These are phyloP conservation scores for Tetrao urogallus DNA, from an alignment of 2,113 vertebrate genomes.

Conservation along the genomic window DNA sequence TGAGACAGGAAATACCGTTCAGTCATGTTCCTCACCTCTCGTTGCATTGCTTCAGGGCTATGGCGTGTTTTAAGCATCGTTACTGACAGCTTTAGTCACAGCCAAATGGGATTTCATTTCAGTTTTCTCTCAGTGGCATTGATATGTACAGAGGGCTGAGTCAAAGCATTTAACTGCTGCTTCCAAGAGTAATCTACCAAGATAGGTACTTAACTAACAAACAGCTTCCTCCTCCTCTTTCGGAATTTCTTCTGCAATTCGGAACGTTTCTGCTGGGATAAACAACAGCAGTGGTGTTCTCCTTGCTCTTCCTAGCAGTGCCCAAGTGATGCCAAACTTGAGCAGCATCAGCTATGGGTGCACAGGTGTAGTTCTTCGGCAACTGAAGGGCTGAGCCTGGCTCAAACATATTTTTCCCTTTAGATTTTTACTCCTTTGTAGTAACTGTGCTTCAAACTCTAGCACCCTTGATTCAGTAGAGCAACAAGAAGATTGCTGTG, in stretches of 20 bases:
- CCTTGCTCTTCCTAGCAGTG: not conserved
- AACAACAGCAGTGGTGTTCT: not conserved
- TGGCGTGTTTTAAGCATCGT: fast-evolving
- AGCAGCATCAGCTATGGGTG: fast-evolving
- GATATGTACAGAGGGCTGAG: not conserved
- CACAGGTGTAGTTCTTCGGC: not conserved
- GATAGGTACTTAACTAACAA: not conserved
- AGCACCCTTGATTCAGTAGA: not conserved
- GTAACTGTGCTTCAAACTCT: not conserved
- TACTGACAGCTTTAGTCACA: not conserved
- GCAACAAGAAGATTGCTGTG: not conserved
- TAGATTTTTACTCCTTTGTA: not conserved
- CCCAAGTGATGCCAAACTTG: too few species aligned
- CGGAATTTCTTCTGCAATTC: not conserved
- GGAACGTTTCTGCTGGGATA: not conserved
- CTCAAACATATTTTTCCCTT: not conserved
- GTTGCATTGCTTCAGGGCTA: fast-evolving
- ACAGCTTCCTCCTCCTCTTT: not conserved
- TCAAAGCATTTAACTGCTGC: not conserved
- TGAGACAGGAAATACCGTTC: not conserved
- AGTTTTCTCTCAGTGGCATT: not conserved
- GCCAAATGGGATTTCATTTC: not conserved
- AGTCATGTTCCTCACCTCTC: fast-evolving
- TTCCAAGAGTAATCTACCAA: not conserved
- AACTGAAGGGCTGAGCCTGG: not conserved